These are phyloP conservation scores for Gryllus longicercus DNA, from an alignment of 2,888 invertebrate genomes.

Conservation along the genomic window DNA sequence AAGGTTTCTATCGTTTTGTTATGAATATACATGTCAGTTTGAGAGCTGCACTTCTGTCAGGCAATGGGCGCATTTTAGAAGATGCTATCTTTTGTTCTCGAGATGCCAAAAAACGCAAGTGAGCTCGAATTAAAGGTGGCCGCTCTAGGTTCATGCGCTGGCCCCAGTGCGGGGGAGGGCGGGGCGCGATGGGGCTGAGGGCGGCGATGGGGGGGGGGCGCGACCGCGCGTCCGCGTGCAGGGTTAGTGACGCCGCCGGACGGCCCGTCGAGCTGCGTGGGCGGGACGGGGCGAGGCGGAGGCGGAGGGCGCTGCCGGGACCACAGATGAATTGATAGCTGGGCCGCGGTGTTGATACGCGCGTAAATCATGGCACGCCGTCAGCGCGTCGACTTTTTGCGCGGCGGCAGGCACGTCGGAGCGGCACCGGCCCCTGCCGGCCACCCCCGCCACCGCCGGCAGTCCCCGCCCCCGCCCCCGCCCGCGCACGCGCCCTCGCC, in stretches of 20 bases:
- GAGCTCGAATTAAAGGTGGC: background rate
- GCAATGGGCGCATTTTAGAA: no score
- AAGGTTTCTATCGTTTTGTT: no score
- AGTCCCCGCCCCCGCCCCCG: background rate
- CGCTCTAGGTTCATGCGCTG: background rate
- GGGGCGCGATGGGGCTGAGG: background rate
- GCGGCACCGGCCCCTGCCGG: background rate
- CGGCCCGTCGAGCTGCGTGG: background rate
- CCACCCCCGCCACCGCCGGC: background rate
- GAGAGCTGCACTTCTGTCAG: no score
- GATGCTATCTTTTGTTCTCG: no score
- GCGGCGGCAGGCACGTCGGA: background rate
- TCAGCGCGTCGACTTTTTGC: constrained; percentile 5
- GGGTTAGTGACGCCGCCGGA: background rate
- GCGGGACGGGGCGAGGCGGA: background rate
- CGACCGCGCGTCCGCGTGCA: background rate
- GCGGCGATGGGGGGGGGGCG: background rate
- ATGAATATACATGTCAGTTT: no score
- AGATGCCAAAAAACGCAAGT: background rate
- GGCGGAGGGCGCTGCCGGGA: background rate
- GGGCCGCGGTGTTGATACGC: background rate
- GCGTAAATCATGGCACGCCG: background rate
- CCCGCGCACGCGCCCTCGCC: no score
- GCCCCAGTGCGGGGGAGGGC: background rate
- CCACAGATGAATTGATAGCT: background rate